Evolutionary conservation across 2,888 invertebrate genomes (phyloP).

Genomic region (Heteromurus nitidus): DNA sequence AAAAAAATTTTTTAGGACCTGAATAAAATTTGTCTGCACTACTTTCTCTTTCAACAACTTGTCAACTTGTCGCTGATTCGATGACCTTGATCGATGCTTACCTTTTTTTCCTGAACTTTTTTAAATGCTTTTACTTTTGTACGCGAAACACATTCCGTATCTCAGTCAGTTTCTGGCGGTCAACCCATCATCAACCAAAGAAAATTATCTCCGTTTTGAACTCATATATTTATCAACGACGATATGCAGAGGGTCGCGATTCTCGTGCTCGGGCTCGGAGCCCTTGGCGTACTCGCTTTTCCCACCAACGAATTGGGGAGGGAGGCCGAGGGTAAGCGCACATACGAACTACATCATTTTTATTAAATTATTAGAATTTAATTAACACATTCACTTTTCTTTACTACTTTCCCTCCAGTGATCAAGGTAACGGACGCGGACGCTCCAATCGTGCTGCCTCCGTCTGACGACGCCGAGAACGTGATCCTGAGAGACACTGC

Average conservation of each 20-base stretch:
- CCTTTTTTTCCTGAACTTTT: too few relatives aligned
- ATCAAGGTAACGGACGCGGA: slow-evolving; percentile 2
- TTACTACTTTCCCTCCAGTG: background rate
- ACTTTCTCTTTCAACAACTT: background rate
- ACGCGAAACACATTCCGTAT: background rate
- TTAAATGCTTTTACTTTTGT: background rate
- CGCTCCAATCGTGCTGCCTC: background rate
- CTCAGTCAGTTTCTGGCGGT: background rate
- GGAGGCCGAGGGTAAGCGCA: too few relatives aligned
- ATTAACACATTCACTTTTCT: background rate
- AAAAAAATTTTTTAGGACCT: too few relatives aligned
- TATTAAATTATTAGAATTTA: background rate
- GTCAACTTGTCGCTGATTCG: background rate
- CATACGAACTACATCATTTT: too few relatives aligned
- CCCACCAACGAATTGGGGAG: too few relatives aligned
- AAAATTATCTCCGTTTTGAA: background rate
- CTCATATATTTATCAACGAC: too few relatives aligned
- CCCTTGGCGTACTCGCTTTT: background rate
- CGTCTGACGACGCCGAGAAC: slow-evolving; percentile 1
- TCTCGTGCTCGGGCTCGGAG: background rate
- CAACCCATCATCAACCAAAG: background rate
- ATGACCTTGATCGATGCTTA: background rate
- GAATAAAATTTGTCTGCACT: background rate
- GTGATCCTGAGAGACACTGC: too few relatives aligned
- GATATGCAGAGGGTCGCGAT: background rate